Evolutionary conservation across 2,113 vertebrate genomes (phyloP).

Genomic region (Sebastes schlegelii): DNA sequence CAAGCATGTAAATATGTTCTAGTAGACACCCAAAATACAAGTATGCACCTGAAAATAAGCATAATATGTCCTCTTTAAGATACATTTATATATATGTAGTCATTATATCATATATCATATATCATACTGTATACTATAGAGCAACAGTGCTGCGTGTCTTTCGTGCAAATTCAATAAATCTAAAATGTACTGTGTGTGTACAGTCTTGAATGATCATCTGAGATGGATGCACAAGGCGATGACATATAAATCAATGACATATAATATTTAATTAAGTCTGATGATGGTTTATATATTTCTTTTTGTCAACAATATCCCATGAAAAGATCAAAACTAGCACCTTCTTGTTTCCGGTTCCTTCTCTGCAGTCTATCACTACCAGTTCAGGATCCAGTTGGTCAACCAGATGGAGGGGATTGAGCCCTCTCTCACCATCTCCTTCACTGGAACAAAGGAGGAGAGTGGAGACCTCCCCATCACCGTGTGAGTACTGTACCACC

Average conservation of each 20-base stretch:
- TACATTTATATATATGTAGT: background rate
- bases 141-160: background rate
- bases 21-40: too few relatives aligned
- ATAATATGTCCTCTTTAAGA: background rate
- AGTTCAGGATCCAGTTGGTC: slow-evolving; percentile 92
- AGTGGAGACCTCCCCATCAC: slow-evolving; percentile 84
- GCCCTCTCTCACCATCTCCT: slow-evolving; percentile 86
- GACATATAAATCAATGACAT: too few relatives aligned
- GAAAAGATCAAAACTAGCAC: too few relatives aligned
- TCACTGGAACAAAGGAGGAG: slow-evolving; percentile 89
- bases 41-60: too few relatives aligned
- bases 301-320: background rate
- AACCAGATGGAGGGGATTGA: slow-evolving; percentile 83
- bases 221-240: too few relatives aligned
- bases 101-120: background rate
- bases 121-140: background rate
- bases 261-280: background rate
- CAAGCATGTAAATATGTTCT: too few relatives aligned
- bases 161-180: background rate
- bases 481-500: slow-evolving; percentile 88
- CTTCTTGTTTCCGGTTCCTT: slow-evolving; percentile 2
- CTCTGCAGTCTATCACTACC: slow-evolving; percentile 91
- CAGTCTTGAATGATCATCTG: too few relatives aligned
- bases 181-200: background rate
- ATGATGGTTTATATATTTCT: background rate